These are phyloP conservation scores for Pterophyllum scalare DNA, from an alignment of 2,113 vertebrate genomes.

Conservation along the genomic window DNA sequence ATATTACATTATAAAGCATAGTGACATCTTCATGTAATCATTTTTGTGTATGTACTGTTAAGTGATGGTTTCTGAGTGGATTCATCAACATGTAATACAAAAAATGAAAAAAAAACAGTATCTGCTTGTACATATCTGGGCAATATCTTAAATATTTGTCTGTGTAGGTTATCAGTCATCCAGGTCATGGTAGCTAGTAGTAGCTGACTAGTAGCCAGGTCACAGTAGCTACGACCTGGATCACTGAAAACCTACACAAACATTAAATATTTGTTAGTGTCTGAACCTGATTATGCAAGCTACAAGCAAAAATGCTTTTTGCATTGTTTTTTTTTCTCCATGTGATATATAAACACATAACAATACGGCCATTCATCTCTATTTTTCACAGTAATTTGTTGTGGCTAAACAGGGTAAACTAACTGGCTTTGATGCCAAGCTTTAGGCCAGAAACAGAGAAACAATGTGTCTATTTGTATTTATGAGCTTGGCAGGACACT, in stretches of 20 bases:
- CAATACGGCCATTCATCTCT: not conserved
- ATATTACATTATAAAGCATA: no score
- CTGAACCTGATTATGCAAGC: not conserved
- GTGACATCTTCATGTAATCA: no score
- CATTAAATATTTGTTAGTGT: not conserved
- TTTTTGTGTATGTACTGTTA: not conserved
- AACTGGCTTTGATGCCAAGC: slow-evolving; percentile 14
- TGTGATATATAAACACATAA: not conserved
- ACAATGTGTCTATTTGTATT: slow-evolving; percentile 27
- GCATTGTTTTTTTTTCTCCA: not conserved
- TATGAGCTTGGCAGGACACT: slow-evolving; percentile 19
- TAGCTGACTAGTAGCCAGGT: no score
- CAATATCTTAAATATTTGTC: not conserved
- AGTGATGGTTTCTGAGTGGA: not conserved
- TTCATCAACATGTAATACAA: not conserved
- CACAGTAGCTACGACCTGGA: no score
- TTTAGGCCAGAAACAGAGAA: slow-evolving; percentile 17
- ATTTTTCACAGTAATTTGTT: not conserved
- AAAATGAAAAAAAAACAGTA: no score
- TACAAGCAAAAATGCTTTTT: not conserved
- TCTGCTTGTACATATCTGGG: not conserved
- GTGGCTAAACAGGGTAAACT: not conserved
- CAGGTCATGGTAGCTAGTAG: no score
- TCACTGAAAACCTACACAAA: no score
- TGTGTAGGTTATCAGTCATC: no score